These are phyloP conservation scores for Neomonachus schauinslandi DNA, from an alignment of 2,113 vertebrate species.

Conservation along the genomic window DNA sequence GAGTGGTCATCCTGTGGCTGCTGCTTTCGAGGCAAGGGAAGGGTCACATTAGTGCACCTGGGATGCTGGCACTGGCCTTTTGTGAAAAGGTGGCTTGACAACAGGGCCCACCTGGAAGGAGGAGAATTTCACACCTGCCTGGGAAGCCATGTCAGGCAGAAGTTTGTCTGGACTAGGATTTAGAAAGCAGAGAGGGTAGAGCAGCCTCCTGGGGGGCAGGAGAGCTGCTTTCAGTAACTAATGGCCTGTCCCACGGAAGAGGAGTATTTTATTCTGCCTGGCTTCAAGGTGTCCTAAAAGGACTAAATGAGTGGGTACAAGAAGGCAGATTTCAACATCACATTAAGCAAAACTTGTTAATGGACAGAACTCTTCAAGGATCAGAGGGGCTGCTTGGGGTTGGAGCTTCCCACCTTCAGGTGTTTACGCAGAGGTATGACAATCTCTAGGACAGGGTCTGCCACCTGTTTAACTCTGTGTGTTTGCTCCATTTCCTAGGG, in stretches of 20 bases:
- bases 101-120: rapidly evolving
- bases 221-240: background rate
- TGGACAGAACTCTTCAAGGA: background rate
- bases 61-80: background rate
- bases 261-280: background rate
- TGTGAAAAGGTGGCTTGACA: background rate
- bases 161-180: background rate
- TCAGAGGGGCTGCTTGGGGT: background rate
- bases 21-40: background rate
- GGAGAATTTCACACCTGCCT: background rate
- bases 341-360: background rate
- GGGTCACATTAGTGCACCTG: background rate
- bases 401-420: background rate
- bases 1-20: background rate
- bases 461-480: background rate
- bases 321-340: background rate
- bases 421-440: background rate
- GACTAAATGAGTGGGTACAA: background rate
- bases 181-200: background rate
- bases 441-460: background rate
- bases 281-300: background rate
- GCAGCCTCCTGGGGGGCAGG: background rate
- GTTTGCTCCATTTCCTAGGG: background rate
- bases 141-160: background rate
- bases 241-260: background rate